Conservation (phyloP, 2,797 vertebrate species). For the Argyrosomus regius region DNA sequence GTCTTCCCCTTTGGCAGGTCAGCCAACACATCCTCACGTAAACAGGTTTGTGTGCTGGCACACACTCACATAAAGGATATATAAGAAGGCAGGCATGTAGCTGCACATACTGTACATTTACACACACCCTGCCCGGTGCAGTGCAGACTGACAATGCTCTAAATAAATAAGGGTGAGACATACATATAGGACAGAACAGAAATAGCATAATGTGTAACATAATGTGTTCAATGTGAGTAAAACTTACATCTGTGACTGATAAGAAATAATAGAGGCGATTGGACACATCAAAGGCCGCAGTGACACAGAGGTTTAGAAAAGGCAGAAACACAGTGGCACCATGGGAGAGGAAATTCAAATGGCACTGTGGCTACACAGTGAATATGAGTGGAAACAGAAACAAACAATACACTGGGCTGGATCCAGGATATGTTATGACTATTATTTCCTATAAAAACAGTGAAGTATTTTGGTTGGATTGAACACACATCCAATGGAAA, state of each 20-base stretch:
- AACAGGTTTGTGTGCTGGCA: conserved; percentile 54
- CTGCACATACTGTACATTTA: conserved; percentile 39
- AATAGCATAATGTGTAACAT: not conserved
- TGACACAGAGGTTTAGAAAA: conserved; percentile 16
- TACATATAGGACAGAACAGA: not conserved
- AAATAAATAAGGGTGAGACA: not conserved
- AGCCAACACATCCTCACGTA: conserved; percentile 60
- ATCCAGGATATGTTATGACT: conserved; percentile 63
- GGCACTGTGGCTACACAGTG: conserved; percentile 46
- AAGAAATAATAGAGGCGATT: not conserved
- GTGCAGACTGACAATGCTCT: conserved; percentile 46
- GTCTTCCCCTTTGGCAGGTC: conserved; percentile 50
- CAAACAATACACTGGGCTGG: conserved; percentile 64
- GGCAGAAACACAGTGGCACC: conserved; percentile 16
- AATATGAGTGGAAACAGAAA: conserved; percentile 66
- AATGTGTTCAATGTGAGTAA: no score
- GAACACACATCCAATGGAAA: conserved; percentile 42
- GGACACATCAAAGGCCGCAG: not conserved
- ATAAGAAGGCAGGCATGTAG: conserved; percentile 57
- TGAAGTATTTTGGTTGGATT: conserved; percentile 33
- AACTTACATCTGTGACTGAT: not conserved
- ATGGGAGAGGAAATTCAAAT: conserved; percentile 61
- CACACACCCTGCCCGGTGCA: conserved; percentile 9
- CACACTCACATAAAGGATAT: conserved; percentile 49
- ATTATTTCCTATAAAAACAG: conserved; percentile 72